Percentiles rank a stretch among this genome's conserved stretches.
Conservation (phyloP, 2,888 invertebrate genomes). For the Eutolmus rufibarbis region DNA sequence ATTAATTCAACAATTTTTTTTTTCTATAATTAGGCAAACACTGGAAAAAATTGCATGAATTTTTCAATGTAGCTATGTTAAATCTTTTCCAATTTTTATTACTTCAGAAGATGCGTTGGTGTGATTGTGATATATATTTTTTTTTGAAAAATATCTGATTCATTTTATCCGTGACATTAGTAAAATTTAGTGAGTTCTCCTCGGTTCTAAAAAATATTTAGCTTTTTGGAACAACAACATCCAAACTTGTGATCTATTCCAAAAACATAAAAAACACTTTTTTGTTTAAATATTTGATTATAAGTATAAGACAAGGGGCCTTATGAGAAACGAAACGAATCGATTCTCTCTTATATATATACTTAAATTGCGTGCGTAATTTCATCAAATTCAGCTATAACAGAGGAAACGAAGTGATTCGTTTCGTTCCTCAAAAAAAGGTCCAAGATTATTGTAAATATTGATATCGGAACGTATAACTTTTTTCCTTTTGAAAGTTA, state of each 20-base stretch:
- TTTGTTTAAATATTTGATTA: background rate
- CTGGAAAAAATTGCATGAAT: background rate
- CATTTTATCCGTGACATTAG: background rate
- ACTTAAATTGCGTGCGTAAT: background rate
- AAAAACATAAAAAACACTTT: background rate
- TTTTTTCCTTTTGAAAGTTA: background rate
- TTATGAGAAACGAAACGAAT: background rate
- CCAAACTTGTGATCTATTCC: background rate
- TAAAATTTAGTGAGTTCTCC: background rate
- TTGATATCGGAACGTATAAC: background rate
- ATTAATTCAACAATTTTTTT: background rate
- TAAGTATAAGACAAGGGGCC: background rate
- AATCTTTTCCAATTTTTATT: background rate
- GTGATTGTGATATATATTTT: constrained; percentile 32
- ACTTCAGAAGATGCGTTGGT: background rate
- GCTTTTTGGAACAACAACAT: background rate
- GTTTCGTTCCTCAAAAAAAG: background rate
- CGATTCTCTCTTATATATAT: background rate
- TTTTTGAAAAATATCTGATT: background rate
- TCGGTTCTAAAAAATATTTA: background rate
- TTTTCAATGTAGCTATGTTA: background rate
- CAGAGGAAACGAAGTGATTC: background rate
- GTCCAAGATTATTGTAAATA: background rate
- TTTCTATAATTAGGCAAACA: background rate
- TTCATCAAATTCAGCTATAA: background rate